A percentile compares a stretch with the other conserved stretches of the same genome.
phyloP scores from a whole-genome alignment of 1,140 invertebrate species.

The Zaprionus ornatus region DNA sequence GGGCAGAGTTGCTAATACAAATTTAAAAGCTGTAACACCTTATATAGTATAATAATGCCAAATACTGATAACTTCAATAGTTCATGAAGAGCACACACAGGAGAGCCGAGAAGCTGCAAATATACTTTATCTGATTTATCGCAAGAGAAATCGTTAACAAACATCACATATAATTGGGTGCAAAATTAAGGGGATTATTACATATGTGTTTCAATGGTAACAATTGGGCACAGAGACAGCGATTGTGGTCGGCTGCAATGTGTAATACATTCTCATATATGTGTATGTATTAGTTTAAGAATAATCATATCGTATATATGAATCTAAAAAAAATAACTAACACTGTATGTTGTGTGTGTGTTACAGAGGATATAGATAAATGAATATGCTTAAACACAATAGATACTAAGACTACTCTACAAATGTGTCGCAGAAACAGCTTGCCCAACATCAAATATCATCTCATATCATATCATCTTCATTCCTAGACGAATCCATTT shows the following conservation, averaged over 20 bases:
- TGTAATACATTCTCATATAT: conserved; percentile 3
- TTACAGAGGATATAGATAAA: conserved; percentile 28
- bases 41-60: too few relatives aligned
- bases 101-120: too few relatives aligned
- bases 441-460: conserved; percentile 10
- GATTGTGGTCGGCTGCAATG: conserved; percentile 10
- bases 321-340: conserved; percentile 14
- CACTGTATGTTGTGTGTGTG: conserved; percentile 24
- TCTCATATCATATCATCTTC: background rate
- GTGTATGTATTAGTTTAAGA: background rate
- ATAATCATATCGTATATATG: background rate
- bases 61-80: too few relatives aligned
- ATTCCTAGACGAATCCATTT: conserved; percentile 7
- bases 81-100: too few relatives aligned
- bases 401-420: conserved; percentile 24
- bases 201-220: conserved; percentile 20
- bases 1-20: too few relatives aligned
- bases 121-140: background rate
- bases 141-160: conserved; percentile 19
- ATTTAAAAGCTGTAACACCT: too few relatives aligned
- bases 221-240: conserved; percentile 20
- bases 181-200: conserved; percentile 7
- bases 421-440: conserved; percentile 13
- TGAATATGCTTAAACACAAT: conserved; percentile 29
- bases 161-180: conserved; percentile 18